phyloP scores from a whole-genome alignment of 1,140 invertebrate genomes.

The Drosophila kurseongensis region DNA sequence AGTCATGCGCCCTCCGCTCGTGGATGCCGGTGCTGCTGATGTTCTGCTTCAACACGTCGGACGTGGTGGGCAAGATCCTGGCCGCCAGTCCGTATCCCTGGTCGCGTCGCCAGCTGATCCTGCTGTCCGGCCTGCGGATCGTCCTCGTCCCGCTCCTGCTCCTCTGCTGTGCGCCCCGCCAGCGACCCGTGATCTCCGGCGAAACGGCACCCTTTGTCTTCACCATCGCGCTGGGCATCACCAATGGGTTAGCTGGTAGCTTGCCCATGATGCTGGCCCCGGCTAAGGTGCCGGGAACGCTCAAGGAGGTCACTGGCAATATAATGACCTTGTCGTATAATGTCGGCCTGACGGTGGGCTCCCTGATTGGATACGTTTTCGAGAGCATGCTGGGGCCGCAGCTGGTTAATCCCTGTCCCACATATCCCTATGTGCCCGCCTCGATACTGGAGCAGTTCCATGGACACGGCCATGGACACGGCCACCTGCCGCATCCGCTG shows the following conservation, averaged over 20 bases:
- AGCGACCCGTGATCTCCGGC: slow-evolving; percentile 89
- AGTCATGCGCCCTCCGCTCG: slow-evolving; percentile 91
- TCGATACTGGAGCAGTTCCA: slow-evolving; percentile 58
- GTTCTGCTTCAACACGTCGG: slow-evolving; percentile 94
- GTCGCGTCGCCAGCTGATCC: slow-evolving; percentile 90
- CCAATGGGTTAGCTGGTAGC: slow-evolving; percentile 94
- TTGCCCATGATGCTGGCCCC: slow-evolving; percentile 96
- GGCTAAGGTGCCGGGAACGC: slow-evolving; percentile 91
- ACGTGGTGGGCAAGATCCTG: slow-evolving; percentile 94
- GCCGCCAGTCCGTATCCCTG: slow-evolving; percentile 92
- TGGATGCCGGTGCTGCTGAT: slow-evolving; percentile 97
- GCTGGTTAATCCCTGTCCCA: slow-evolving; percentile 84
- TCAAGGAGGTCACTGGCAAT: slow-evolving; percentile 93
- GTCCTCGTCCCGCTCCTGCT: slow-evolving; percentile 92
- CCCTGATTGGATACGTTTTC: slow-evolving; percentile 92
- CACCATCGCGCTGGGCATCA: slow-evolving; percentile 91
- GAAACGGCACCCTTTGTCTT: slow-evolving; percentile 88
- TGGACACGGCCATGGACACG: slow-evolving; percentile 32
- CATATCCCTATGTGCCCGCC: slow-evolving; percentile 68
- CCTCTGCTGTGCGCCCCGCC: slow-evolving; percentile 91
- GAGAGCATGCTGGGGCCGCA: slow-evolving; percentile 90
- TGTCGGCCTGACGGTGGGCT: slow-evolving; percentile 92
- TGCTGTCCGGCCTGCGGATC: slow-evolving; percentile 89
- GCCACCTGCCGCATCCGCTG: slow-evolving; percentile 45
- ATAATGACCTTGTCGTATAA: slow-evolving; percentile 97